phyloP scores from a whole-genome alignment of 2,113 vertebrate species.

The Pelobates fuscus region DNA sequence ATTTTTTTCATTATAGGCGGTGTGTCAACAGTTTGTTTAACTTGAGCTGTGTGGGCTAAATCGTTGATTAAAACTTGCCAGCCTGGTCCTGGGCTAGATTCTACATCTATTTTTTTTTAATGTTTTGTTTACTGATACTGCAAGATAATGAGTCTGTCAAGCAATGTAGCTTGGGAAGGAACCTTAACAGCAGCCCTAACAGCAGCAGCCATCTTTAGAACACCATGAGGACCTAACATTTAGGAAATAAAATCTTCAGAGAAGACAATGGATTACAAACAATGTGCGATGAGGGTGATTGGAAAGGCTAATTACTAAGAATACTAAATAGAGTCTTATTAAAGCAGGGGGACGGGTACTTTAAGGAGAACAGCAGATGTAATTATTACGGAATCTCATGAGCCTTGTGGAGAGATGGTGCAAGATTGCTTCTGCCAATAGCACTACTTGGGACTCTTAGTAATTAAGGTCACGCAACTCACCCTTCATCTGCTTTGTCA shows the following conservation, averaged over 20 bases:
- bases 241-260: background rate
- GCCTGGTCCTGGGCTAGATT: too few species aligned
- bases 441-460: background rate
- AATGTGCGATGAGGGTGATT: conserved; percentile 1
- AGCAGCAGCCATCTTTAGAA: background rate
- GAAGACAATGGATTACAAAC: background rate
- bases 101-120: too few species aligned
- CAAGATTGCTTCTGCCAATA: conserved; percentile 11
- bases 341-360: background rate
- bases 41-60: too few species aligned
- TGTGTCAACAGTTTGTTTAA: too few species aligned
- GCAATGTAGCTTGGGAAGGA: background rate
- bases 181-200: background rate
- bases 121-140: too few species aligned
- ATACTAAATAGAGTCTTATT: conserved; percentile 24
- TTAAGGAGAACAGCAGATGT: conserved; percentile 2
- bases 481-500: conserved; percentile 15
- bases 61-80: too few species aligned
- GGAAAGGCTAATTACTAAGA: conserved; percentile 7
- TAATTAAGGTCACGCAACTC: conserved; percentile 45
- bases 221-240: background rate
- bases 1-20: too few species aligned
- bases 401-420: background rate
- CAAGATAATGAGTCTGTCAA: background rate
- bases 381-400: conserved; percentile 25